Percentiles rank a stretch among this genome's conserved stretches.
Evolutionary conservation across 2,797 vertebrate species (phyloP).

Genomic region (Adelosebastes latens): DNA sequence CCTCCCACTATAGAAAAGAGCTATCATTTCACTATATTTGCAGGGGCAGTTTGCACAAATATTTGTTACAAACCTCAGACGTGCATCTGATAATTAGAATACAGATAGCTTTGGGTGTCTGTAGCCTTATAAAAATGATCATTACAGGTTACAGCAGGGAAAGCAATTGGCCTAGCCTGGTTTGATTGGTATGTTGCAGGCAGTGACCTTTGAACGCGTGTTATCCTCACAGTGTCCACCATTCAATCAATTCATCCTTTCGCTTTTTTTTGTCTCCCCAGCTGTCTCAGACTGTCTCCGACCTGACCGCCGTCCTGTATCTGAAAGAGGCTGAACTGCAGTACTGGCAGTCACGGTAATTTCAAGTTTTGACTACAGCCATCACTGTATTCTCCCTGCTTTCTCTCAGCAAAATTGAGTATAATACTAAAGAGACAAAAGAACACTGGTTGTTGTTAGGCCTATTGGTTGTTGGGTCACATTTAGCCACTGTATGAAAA

Average conservation of each 20-base stretch:
- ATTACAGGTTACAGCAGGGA: not conserved
- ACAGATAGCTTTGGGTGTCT: not conserved
- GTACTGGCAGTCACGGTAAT: conserved; percentile 83
- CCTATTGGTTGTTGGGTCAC: not conserved
- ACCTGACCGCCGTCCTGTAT: conserved; percentile 75
- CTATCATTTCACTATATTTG: not conserved
- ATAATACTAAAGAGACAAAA: not conserved
- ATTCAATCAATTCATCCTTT: not conserved
- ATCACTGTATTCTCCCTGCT: no score
- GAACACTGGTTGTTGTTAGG: not conserved
- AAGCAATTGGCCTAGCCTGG: no score
- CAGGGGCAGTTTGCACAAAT: not conserved
- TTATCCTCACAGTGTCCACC: not conserved
- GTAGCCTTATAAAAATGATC: not conserved
- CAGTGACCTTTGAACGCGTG: not conserved
- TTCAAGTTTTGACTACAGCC: not conserved
- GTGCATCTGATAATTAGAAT: not conserved
- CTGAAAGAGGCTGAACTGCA: conserved; percentile 84
- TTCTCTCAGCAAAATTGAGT: not conserved
- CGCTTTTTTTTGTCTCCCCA: conserved; percentile 48
- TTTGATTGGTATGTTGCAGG: not conserved
- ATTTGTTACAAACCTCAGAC: not conserved
- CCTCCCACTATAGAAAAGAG: not conserved
- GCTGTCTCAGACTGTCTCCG: conserved; percentile 80
- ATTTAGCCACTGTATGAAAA: not conserved